Conservation (phyloP, 2,113 vertebrate species). For the Chaetorhynchus papuensis region DNA sequence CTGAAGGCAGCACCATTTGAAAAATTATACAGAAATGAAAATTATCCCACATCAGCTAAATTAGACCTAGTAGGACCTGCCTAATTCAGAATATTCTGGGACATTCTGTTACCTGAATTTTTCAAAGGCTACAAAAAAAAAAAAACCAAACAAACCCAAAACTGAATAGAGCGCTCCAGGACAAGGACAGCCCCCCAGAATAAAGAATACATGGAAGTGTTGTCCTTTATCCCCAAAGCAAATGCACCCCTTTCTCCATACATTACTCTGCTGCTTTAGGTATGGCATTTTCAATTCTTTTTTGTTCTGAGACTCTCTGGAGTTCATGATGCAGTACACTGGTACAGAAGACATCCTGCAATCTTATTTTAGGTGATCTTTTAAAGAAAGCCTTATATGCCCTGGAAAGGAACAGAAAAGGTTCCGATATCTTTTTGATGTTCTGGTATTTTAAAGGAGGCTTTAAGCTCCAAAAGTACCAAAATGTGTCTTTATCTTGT, state of each 20-base stretch:
- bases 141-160: neutral
- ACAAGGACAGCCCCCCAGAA: neutral
- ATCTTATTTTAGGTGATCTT: neutral
- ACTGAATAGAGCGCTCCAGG: neutral
- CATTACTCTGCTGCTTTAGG: neutral
- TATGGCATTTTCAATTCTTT: neutral
- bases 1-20: neutral
- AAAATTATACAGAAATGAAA: neutral
- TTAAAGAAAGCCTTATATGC: neutral
- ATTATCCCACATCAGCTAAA: neutral
- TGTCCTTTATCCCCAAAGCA: neutral
- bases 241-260: neutral
- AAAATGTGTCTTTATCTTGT: neutral
- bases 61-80: neutral
- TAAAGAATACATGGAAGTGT: accelerated
- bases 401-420: neutral
- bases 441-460: neutral
- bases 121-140: neutral
- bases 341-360: neutral
- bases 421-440: neutral
- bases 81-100: neutral
- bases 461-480: neutral
- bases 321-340: neutral
- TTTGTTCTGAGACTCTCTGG: neutral
- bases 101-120: neutral